These are phyloP conservation scores for Catocala sponsa DNA, from an alignment of 2,888 invertebrate species.

Conservation along the genomic window DNA sequence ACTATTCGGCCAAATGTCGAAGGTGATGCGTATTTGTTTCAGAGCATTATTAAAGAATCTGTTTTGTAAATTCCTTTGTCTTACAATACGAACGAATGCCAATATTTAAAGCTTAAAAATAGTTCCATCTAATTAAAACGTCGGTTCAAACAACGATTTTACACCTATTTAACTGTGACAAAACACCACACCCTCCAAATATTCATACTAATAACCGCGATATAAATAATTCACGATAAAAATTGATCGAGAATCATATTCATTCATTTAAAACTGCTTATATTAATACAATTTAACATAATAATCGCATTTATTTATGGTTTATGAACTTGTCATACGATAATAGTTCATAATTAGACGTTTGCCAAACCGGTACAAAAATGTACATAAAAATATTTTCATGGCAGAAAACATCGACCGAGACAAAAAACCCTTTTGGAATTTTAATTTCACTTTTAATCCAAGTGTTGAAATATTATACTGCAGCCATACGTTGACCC, in stretches of 20 bases:
- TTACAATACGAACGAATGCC: conserved; percentile 41
- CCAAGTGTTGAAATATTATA: conserved; percentile 4
- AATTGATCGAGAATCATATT: conserved; percentile 19
- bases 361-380: conserved; percentile 35
- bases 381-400: conserved; percentile 2
- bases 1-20: conserved; percentile 23
- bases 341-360: conserved; percentile 37
- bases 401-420: too few species aligned
- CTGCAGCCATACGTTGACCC: conserved; percentile 5
- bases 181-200: conserved; percentile 12
- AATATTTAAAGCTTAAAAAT: conserved; percentile 30
- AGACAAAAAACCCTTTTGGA: too few species aligned
- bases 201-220: conserved; percentile 18
- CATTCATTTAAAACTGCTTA: conserved; percentile 21
- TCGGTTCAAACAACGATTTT: conserved; percentile 22
- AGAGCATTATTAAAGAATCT: conserved; percentile 54
- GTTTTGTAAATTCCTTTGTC: conserved; percentile 55
- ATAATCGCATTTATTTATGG: conserved; percentile 43
- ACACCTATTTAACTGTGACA: conserved; percentile 14
- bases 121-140: conserved; percentile 39
- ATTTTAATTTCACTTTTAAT: conserved; percentile 5
- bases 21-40: conserved; percentile 41
- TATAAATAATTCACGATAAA: conserved; percentile 20
- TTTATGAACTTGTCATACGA: conserved; percentile 31
- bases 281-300: conserved; percentile 41